These are phyloP conservation scores for Monoplex corrugatus DNA, from an alignment of 2,888 invertebrate genomes.

Conservation along the genomic window DNA sequence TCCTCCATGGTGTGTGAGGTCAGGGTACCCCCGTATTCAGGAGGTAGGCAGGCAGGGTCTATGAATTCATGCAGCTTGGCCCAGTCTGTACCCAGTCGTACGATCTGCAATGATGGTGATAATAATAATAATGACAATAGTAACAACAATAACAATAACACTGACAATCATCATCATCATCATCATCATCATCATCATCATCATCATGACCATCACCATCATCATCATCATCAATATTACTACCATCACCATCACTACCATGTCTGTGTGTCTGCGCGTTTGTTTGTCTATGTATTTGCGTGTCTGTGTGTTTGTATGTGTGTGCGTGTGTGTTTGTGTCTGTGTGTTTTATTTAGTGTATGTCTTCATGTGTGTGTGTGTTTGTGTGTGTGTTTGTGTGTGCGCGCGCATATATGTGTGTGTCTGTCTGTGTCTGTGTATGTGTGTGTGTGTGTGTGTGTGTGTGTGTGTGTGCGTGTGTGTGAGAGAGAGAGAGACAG, in stretches of 20 bases:
- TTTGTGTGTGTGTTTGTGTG: neutral
- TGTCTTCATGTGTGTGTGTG: neutral
- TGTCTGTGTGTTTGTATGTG: neutral
- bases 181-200: neutral
- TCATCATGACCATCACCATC: neutral
- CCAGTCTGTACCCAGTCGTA: conserved; percentile 34
- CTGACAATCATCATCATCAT: neutral
- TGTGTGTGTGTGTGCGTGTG: neutral
- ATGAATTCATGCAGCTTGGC: conserved; percentile 35
- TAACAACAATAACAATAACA: too few relatives aligned
- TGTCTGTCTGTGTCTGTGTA: neutral
- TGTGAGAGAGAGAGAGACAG: neutral
- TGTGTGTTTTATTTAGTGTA: neutral
- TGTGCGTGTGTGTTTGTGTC: neutral
- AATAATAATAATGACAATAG: too few relatives aligned
- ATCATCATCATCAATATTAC: neutral
- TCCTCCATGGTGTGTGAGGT: too few relatives aligned
- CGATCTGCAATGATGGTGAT: conserved; percentile 4
- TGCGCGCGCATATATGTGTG: neutral
- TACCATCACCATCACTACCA: neutral
- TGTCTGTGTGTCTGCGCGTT: neutral
- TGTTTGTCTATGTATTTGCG: neutral
- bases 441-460: neutral
- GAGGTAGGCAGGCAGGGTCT: conserved; percentile 32
- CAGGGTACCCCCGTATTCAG: conserved; percentile 32